These are phyloP conservation scores for Ageneiosus marmoratus DNA, from an alignment of 2,113 vertebrate genomes.

Conservation along the genomic window DNA sequence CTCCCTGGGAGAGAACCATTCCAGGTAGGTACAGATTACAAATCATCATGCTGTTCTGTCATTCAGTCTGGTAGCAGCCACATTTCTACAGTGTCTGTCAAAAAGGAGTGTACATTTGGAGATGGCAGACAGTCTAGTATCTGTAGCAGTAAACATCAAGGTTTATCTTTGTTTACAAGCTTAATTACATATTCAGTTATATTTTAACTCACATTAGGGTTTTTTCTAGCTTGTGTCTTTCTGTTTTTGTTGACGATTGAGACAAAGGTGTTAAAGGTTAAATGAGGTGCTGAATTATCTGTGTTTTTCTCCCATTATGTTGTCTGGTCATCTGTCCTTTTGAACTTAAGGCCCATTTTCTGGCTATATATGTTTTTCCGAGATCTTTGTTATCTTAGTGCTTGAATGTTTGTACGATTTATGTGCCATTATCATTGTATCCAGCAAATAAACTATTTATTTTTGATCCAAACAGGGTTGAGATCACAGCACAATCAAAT, in stretches of 20 bases:
- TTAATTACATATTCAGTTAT: too few relatives aligned
- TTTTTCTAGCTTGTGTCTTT: too few relatives aligned
- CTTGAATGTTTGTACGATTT: background rate
- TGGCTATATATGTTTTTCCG: too few relatives aligned
- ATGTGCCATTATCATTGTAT: background rate
- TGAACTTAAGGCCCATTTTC: too few relatives aligned
- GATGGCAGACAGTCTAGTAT: background rate
- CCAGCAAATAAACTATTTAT: background rate
- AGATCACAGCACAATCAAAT: background rate
- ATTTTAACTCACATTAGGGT: too few relatives aligned
- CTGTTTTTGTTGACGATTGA: too few relatives aligned
- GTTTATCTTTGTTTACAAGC: too few relatives aligned
- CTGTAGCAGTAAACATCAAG: too few relatives aligned
- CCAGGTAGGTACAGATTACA: conserved; percentile 74
- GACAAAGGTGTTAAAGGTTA: background rate
- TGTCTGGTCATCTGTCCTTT: too few relatives aligned
- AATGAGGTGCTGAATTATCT: background rate
- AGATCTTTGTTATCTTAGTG: too few relatives aligned
- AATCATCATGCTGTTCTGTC: background rate
- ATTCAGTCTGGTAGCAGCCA: background rate
- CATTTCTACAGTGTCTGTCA: background rate
- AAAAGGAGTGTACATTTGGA: background rate
- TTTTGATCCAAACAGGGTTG: background rate
- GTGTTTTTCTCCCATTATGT: too few relatives aligned
- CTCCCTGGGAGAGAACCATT: conserved; percentile 94